Evolutionary conservation across 2,797 vertebrate species (phyloP).

Genomic region (Protosalanx chinensis): DNA sequence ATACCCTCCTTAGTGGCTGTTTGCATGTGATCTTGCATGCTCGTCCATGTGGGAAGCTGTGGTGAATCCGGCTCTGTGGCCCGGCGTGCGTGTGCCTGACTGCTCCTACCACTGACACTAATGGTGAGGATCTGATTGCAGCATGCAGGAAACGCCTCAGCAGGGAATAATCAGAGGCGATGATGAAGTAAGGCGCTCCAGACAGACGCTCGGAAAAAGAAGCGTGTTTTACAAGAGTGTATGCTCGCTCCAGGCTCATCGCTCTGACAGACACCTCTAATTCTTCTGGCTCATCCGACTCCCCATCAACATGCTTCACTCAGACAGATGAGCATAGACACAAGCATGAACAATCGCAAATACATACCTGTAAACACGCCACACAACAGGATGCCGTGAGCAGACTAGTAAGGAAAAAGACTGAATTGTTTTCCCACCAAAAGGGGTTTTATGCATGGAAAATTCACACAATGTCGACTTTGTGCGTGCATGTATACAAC

Average conservation of each 20-base stretch:
- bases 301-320: constrained; percentile 34
- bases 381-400: neutral
- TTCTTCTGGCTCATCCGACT: constrained; percentile 36
- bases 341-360: constrained; percentile 38
- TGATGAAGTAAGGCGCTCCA: constrained; percentile 23
- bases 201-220: constrained; percentile 32
- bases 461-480: constrained; percentile 36
- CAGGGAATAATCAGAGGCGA: constrained; percentile 48
- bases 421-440: constrained; percentile 25
- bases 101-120: constrained; percentile 48
- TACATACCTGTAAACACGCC: neutral
- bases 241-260: neutral
- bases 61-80: neutral
- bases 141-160: constrained; percentile 40
- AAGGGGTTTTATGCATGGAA: constrained; percentile 32
- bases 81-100: neutral
- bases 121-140: constrained; percentile 65
- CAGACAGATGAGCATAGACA: constrained; percentile 32
- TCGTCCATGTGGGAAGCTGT: neutral
- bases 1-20: constrained; percentile 45
- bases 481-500: constrained; percentile 5
- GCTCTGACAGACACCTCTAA: constrained; percentile 13
- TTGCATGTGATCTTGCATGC: neutral
- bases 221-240: constrained; percentile 36
- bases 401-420: constrained; percentile 4